These are phyloP conservation scores for Halictus rubicundus DNA, from an alignment of 1,140 invertebrate species.

Conservation along the genomic window DNA sequence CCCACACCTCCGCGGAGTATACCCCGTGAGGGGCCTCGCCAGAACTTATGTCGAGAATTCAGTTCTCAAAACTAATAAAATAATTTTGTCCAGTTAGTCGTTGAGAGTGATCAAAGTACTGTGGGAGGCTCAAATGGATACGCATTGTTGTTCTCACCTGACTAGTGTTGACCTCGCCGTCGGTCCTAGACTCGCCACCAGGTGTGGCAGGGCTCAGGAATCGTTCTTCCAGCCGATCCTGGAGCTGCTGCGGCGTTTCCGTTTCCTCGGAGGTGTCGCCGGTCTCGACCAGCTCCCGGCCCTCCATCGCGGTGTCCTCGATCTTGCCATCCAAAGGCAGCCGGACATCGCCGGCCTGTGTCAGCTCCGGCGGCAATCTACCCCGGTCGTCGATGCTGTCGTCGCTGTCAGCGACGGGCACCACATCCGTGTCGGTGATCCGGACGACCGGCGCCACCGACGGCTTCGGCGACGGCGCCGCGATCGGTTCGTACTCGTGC, in stretches of 20 bases:
- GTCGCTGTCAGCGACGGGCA: constrained; percentile 78
- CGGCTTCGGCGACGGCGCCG: constrained; percentile 74
- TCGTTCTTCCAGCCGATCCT: constrained; percentile 82
- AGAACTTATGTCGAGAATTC: too few species aligned
- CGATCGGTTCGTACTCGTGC: constrained; percentile 93
- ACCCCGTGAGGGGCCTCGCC: too few species aligned
- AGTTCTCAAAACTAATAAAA: too few species aligned
- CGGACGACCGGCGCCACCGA: constrained; percentile 76
- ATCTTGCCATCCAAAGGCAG: constrained; percentile 77
- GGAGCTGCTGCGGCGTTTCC: constrained; percentile 74
- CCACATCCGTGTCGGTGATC: constrained; percentile 77
- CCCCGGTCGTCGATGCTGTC: constrained; percentile 77
- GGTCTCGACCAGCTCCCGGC: constrained; percentile 72
- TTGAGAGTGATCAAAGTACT: too few species aligned
- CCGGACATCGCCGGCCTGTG: constrained; percentile 76
- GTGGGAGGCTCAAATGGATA: too few species aligned
- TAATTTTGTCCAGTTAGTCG: too few species aligned
- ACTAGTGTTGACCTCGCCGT: constrained; percentile 85
- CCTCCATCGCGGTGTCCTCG: constrained; percentile 78
- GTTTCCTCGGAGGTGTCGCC: constrained; percentile 75
- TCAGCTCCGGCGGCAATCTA: constrained; percentile 67
- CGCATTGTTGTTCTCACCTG: constrained; percentile 77
- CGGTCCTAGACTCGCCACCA: constrained; percentile 82
- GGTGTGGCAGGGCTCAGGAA: constrained; percentile 81
- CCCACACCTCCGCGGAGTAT: too few species aligned